Base-by-base conservation (phyloP, 2,113 vertebrate genomes). In the Lathamus discolor region DNA sequence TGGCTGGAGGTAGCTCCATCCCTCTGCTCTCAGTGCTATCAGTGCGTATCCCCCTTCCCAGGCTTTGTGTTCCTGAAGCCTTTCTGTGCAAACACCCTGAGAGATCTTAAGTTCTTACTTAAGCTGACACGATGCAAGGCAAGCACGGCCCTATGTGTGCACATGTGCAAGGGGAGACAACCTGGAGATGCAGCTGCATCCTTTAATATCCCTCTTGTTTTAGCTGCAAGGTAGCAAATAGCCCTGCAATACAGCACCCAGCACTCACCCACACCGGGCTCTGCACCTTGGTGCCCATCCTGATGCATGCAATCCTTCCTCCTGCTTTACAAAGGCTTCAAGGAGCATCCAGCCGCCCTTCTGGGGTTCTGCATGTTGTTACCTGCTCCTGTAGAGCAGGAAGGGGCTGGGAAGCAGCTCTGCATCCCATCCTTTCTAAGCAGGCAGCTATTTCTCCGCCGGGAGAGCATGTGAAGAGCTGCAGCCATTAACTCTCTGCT, bases 261-360 rank as follows among this genome's bases (percentile, higher is more conserved):
- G 41, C 48, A 4, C 1, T 64, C 52, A 29, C 48, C 67, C 29
- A 31, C 79, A 62, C 11, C 20, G 4, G 27, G 44, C 27, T 79
- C 10, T 15, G 68, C 87, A 66, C 57, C 29, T 16, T 33, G 25
- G 37, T 37, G 52, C 49, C 43, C 86, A 52, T 51, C 62, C 80
- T 49, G 49, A 43, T 31, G 9, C 61, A 2, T 8, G 19, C 33
- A 9, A 13, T 3, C n/a, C 76, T 35, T 20, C 55, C 35, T 55
- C 46, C 10, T 13, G 33, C 33, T 55, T 63, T 20, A 9, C 28
- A 33, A 78, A 62, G 6, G 6, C 22, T 48, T 17, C 3, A 17
- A 0, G 1, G 69, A 85, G 35, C 62, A 31, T 31, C 31, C 69
- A 15, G 10, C 17, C 1, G 0, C 35, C 15, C 35, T 62, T 3